A percentile compares a stretch with the other conserved stretches of the same genome.
These are phyloP conservation scores for Euplexia lucipara DNA, from an alignment of 2,888 invertebrate genomes.

Conservation along the genomic window DNA sequence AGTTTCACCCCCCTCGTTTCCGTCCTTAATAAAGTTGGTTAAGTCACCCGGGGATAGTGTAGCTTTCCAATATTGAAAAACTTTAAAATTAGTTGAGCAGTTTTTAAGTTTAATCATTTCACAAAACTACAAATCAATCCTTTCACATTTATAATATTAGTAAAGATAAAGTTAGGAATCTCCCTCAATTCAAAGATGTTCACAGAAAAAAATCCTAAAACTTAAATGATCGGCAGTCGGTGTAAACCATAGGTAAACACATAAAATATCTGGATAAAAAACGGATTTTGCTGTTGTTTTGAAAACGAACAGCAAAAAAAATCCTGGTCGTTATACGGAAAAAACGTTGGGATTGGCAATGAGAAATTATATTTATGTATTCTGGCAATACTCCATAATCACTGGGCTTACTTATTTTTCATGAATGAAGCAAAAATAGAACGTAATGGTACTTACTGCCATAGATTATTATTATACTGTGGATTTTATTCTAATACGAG, in stretches of 20 bases:
- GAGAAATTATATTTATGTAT: conserved; percentile 41
- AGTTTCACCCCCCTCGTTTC: no score
- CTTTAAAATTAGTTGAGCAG: no score
- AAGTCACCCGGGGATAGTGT: no score
- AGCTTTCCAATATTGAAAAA: no score
- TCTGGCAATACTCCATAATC: conserved; percentile 51
- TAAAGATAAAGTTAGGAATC: no score
- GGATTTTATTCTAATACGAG: conserved; percentile 7
- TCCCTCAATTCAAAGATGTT: neutral
- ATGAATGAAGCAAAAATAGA: conserved; percentile 52
- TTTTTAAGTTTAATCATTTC: no score
- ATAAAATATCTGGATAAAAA: conserved; percentile 15
- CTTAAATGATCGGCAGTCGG: neutral
- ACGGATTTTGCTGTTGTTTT: conserved; percentile 23
- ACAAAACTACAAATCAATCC: no score
- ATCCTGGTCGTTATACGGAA: conserved; percentile 24
- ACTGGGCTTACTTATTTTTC: conserved; percentile 42
- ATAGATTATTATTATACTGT: conserved; percentile 31
- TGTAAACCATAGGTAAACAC: neutral
- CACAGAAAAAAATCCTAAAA: neutral
- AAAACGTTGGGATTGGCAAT: conserved; percentile 27
- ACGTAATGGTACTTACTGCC: conserved; percentile 16
- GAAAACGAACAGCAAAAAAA: conserved; percentile 35
- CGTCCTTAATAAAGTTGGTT: no score
- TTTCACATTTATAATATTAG: no score